These are phyloP conservation scores for Montipora capitata DNA, from an alignment of 92 coral and sea anemone species.

Conservation along the genomic window DNA sequence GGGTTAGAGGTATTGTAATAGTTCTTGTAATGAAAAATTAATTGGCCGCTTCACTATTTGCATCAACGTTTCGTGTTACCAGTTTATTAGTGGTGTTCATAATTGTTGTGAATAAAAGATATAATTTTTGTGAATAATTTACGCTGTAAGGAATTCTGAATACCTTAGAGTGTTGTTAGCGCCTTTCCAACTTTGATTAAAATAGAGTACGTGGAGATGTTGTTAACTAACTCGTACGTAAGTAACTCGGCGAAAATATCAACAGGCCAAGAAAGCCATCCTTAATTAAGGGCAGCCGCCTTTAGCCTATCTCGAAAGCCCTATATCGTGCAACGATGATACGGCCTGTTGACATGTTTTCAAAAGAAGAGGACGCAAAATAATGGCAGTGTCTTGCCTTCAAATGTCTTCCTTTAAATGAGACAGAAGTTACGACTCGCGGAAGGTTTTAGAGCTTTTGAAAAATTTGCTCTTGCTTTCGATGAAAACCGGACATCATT, in stretches of 20 bases:
- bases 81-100: background rate
- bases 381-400: too few species aligned
- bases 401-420: too few species aligned
- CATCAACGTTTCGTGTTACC: background rate
- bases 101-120: background rate
- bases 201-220: background rate
- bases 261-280: background rate
- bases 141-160: background rate
- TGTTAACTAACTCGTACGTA: background rate
- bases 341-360: too few species aligned
- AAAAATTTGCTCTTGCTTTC: too few species aligned
- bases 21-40: constrained; percentile 4
- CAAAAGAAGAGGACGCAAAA: too few species aligned
- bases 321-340: too few species aligned
- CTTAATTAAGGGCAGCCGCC: too few species aligned
- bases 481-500: too few species aligned
- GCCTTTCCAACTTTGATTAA: background rate
- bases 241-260: too few species aligned
- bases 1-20: constrained; percentile 1
- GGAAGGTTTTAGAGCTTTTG: too few species aligned
- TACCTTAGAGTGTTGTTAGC: background rate
- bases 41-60: background rate
- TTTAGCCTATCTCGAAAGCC: too few species aligned
- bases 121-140: background rate
- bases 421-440: too few species aligned